Base-by-base conservation (phyloP, 2,797 vertebrate genomes). In the Muscicapa comitata region DNA sequence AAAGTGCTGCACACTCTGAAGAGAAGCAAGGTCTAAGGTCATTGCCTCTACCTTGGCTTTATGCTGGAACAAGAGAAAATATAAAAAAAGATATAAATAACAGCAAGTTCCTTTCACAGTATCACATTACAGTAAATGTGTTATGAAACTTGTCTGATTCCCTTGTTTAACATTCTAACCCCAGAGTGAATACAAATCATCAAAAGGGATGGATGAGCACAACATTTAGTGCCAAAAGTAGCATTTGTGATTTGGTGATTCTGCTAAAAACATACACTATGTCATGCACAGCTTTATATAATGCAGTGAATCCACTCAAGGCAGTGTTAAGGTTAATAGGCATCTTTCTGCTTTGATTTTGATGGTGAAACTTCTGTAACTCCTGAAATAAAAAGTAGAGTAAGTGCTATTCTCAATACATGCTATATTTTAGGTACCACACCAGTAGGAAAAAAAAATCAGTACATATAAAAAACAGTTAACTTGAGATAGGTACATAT, bases 11-110 rank as follows among this genome's bases (percentile, higher is more conserved):
- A 99, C 98, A 17, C 99, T 99, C 92, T 97, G 98, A 91, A 99
- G 98, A 76, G 98, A 98, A 78, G 98, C 98, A 75, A 99, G 98
- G 98, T 99, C 99, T 93, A 99, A 98, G 98, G 98, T 98, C 98
- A 99, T 99, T 94, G 98, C 98, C 97, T 99, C 99, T 43, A 99
- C 99, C 96, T 98, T 98, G 83, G 99, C 99, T 98, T 99, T 99
- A 96, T 99, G 98, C 99, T 99, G 97, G 90, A 98, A 97, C 26
- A 93, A 97, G 90, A 97, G 93, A 97, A 97, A 97, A 97, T 28
- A 95, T 85, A 86, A 75, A 92, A 94, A 95, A 97, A 97, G 88
- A 98, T 97, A 98, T 97, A 98, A 98, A 97, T 95, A 98, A 97
- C 94, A 96, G 97, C 95, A 96, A 96, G 95, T 91, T 97, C 90